Percentiles rank a stretch among this genome's conserved stretches.
Evolutionary conservation across 64 coral and sea anemone genomes (phyloP).

Genomic region (Stichodactyla helianthus): DNA sequence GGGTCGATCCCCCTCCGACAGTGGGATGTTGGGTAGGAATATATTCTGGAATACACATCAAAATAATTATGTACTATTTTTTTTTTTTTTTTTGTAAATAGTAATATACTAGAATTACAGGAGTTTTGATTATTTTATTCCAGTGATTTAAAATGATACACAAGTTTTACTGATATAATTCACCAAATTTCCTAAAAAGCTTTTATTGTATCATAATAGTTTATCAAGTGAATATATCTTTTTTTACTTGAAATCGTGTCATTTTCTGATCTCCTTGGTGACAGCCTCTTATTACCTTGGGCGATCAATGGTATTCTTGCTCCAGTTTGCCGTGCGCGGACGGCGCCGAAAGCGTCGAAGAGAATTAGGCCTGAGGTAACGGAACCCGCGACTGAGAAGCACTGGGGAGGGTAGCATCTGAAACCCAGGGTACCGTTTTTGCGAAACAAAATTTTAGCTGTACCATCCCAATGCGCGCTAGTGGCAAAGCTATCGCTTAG

Average conservation of each 20-base stretch:
- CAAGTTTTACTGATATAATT: background rate
- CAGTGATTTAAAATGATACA: background rate
- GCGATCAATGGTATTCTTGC: no score
- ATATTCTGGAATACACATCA: background rate
- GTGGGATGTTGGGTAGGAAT: background rate
- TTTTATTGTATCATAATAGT: slow-evolving; percentile 24
- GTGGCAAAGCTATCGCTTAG: no score
- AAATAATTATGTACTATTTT: background rate
- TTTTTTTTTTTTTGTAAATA: background rate
- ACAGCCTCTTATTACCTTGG: no score
- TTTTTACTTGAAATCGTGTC: background rate
- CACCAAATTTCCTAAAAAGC: background rate
- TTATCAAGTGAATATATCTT: slow-evolving; percentile 20
- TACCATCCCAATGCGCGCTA: no score
- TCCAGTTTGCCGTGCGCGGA: no score
- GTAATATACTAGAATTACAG: background rate
- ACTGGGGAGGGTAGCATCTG: no score
- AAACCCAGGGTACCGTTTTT: no score
- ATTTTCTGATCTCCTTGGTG: background rate
- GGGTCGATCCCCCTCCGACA: background rate
- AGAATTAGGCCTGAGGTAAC: no score
- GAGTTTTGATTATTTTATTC: background rate
- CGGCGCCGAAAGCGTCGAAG: no score
- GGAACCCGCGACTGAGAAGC: no score
- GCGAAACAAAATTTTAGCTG: no score